Evolutionary conservation across 2,113 vertebrate species (phyloP).

Genomic region (Saguinus midas): DNA sequence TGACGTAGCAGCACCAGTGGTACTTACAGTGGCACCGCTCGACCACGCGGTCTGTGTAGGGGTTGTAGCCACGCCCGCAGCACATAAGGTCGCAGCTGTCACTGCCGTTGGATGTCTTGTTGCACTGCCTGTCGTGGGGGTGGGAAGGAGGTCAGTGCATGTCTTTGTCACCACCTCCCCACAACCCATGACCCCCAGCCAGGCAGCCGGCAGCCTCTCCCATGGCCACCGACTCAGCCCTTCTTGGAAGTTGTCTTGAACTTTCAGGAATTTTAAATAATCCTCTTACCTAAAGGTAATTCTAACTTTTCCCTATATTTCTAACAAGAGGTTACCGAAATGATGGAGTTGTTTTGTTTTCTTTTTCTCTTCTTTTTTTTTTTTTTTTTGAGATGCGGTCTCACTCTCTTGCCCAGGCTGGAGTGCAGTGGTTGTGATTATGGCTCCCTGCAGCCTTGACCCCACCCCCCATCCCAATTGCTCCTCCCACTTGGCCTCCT

Average conservation of each 20-base stretch:
- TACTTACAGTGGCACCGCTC: slow-evolving; percentile 99
- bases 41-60: slow-evolving; percentile 96
- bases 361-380: not conserved
- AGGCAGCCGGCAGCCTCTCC: not conserved
- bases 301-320: not conserved
- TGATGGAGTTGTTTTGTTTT: not conserved
- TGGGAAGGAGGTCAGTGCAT: not conserved
- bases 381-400: not conserved
- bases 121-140: slow-evolving; percentile 92
- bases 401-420: not conserved
- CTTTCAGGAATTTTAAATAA: not conserved
- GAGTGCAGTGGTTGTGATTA: not conserved
- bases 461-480: too few species aligned
- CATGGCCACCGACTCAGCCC: fast-evolving
- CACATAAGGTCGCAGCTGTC: slow-evolving; percentile 99
- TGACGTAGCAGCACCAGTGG: slow-evolving; percentile 99
- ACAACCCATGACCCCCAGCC: not conserved
- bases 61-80: slow-evolving; percentile 98
- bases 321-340: not conserved
- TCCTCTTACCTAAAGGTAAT: not conserved
- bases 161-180: not conserved
- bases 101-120: slow-evolving; percentile 96
- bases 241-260: not conserved
- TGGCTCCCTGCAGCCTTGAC: not conserved
- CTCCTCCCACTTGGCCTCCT: not conserved